Evolutionary conservation across 2,888 invertebrate species (phyloP), one percentile per base, ranked within the genome.

Genomic region (Pyrrhia umbra): DNA sequence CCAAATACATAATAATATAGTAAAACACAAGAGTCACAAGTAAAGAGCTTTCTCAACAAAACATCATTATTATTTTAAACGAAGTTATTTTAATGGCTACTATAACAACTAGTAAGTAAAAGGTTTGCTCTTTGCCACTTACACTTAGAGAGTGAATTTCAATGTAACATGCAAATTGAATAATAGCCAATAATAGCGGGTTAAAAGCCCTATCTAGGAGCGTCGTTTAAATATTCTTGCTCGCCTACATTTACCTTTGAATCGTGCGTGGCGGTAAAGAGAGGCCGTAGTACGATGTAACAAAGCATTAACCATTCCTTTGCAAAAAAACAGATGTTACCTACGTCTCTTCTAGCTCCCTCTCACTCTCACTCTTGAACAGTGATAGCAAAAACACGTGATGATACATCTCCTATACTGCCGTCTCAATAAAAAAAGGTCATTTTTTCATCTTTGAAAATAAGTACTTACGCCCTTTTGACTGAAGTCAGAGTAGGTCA

Each of bases 121-220:
- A 43, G 51, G 34, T 23, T 39, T 34, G 39, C 13, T 15, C 42
- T 57, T 49, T 23, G 21, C 72, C 50, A 49, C 65, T 56, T 49
- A 59, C 23, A 45, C 42, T 72, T 54, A 73, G 69, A 67, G 46
- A 73, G 73, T 52, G 45, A 72, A 70, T 60, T 68, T 74, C 62
- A 47, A 63, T 68, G 71, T 74, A 62, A 68, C 49, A 74, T 62
- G 75, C 75, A 68, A 72, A 72, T 72, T 72, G 69, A 74, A 72
- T 72, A 72, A 74, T 74, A 68, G 50, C 21, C 18, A 1, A 21
- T 68, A 72, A 63, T 74, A 51, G 37, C 49, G 42, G 69, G 75
- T 68, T 72, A 58, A 68, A 55, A 54, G 46, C 54, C 13, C 45
- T 58, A 62, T 68, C 49, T 57, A 13, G 37, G 27, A 15, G 27